A percentile compares a stretch with the other conserved stretches of the same genome.
These are phyloP conservation scores for Oxyura jamaicensis DNA, from an alignment of 2,113 vertebrate species.

Conservation along the genomic window DNA sequence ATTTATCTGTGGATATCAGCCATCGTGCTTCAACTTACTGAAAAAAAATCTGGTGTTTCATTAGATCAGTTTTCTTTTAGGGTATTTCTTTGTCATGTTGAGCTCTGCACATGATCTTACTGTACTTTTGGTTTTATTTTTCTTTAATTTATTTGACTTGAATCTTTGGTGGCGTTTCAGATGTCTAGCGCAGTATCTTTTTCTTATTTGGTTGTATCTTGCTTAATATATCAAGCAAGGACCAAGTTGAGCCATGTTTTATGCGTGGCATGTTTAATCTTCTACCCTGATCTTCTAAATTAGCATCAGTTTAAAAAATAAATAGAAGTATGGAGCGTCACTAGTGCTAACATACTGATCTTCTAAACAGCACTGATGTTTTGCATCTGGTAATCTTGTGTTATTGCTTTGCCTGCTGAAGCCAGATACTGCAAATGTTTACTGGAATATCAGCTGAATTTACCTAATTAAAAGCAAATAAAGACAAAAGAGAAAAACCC, in stretches of 20 bases:
- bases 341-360: neutral
- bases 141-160: neutral
- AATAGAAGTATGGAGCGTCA: neutral
- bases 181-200: neutral
- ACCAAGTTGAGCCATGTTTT: neutral
- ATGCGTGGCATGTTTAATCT: neutral
- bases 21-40: neutral
- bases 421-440: neutral
- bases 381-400: neutral
- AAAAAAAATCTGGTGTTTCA: neutral
- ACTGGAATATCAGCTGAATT: constrained; percentile 17
- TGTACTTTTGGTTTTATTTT: neutral
- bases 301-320: neutral
- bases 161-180: neutral
- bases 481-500: neutral
- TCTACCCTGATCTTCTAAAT: neutral
- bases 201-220: neutral
- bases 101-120: neutral
- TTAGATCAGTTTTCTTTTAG: neutral
- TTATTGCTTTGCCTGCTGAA: constrained; percentile 31
- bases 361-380: neutral
- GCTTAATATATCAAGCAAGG: neutral
- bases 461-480: constrained; percentile 16
- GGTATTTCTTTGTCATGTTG: neutral
- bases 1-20: neutral